Conservation (phyloP, 2,113 vertebrate genomes). For the Microcebus griseorufus region DNA sequence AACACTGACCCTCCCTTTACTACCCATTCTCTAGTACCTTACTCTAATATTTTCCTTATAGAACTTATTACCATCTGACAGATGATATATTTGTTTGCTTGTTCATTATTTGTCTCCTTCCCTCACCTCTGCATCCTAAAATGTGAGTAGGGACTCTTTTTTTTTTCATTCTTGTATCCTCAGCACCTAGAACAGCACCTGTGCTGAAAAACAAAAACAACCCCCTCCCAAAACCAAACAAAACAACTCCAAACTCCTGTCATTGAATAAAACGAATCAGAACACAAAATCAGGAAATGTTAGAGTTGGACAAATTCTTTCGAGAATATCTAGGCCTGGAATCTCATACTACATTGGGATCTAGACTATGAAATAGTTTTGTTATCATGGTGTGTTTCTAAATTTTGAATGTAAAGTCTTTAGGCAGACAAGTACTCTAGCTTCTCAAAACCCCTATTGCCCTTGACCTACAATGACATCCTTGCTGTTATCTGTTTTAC, state of each 20-base stretch:
- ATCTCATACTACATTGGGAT: neutral
- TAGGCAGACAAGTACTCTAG: neutral
- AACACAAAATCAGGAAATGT: slow-evolving; percentile 1
- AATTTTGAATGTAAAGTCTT: slow-evolving; percentile 41
- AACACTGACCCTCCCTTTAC: neutral
- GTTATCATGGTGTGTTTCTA: neutral
- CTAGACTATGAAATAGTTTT: neutral
- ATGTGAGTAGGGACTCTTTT: neutral
- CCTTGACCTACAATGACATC: neutral
- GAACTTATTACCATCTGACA: neutral
- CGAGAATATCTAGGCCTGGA: neutral
- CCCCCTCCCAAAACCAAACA: neutral
- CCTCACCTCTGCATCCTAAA: neutral
- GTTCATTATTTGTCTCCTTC: neutral
- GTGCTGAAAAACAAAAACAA: neutral
- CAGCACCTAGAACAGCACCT: neutral
- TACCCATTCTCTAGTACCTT: neutral
- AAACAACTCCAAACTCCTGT: neutral
- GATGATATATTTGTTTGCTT: neutral
- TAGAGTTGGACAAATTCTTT: neutral
- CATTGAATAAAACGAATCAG: neutral
- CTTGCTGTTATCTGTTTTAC: neutral
- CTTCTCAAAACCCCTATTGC: slow-evolving; percentile 26
- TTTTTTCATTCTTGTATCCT: neutral
- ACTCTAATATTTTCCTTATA: slow-evolving; percentile 2